A percentile compares a stretch with the other conserved stretches of the same genome.
Evolutionary conservation across 2,797 vertebrate genomes (phyloP).

Genomic region (Vireo griseus): DNA sequence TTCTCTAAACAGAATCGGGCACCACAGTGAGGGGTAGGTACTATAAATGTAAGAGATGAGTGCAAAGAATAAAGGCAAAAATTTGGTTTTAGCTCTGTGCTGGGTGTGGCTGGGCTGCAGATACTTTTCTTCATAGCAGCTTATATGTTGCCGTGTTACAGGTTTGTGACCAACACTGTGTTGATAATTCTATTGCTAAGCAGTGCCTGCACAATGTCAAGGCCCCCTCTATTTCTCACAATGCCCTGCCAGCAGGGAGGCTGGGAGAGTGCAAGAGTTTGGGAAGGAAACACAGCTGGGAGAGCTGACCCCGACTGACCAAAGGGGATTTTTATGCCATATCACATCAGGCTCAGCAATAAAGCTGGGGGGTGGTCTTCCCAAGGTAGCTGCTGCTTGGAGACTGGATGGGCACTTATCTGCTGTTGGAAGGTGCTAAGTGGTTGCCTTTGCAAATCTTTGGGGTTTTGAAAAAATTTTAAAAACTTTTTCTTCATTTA

Average conservation of each 20-base stretch:
- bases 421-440: neutral
- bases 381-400: neutral
- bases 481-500: neutral
- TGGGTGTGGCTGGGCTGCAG: neutral
- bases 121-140: neutral
- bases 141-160: neutral
- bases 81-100: neutral
- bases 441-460: neutral
- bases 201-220: neutral
- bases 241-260: neutral
- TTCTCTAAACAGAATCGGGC: neutral
- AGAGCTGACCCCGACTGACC: neutral
- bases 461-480: fast-evolving
- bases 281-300: neutral
- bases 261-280: neutral
- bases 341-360: neutral
- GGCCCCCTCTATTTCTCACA: neutral
- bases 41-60: neutral
- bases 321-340: neutral
- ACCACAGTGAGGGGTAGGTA: fast-evolving
- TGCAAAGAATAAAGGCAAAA: neutral
- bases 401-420: neutral
- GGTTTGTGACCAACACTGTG: neutral
- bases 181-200: neutral
- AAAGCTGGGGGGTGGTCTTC: neutral